Percentiles rank a stretch among this genome's conserved stretches.
Conservation (phyloP, 2,797 vertebrate genomes). For the Loriculus beryllinus region DNA sequence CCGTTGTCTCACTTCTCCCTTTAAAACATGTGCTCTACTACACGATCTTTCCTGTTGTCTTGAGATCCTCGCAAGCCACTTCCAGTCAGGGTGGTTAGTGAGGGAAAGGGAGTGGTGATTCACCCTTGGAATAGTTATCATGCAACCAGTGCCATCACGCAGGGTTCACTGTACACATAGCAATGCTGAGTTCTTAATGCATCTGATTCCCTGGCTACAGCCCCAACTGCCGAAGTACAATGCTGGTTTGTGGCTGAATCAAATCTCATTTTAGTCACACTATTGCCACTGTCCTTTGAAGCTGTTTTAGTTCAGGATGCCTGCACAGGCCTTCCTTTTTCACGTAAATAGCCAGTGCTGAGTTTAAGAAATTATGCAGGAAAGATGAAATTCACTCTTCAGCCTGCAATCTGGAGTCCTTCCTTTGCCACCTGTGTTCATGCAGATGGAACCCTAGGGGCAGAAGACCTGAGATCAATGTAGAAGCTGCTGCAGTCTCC, state of each 20-base stretch:
- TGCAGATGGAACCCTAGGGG: rapidly evolving
- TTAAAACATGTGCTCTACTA: not conserved
- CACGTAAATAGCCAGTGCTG: not conserved
- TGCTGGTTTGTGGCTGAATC: not conserved
- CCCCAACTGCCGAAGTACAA: not conserved
- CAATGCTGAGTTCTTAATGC: rapidly evolving
- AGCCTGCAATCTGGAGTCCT: not conserved
- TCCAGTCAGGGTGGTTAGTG: not conserved
- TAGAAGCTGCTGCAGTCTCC: not conserved
- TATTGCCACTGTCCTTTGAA: not conserved
- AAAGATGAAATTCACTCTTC: not conserved
- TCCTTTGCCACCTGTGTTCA: not conserved
- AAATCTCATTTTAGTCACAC: not conserved
- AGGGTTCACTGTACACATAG: not conserved
- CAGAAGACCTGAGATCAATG: not conserved
- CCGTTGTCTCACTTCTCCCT: not conserved
- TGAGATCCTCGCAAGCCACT: not conserved
- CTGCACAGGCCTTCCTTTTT: not conserved
- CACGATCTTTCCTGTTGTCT: not conserved
- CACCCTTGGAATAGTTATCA: not conserved
- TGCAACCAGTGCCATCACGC: not conserved
- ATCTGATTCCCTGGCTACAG: not conserved
- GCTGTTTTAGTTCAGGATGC: not conserved
- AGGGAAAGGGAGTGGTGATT: rapidly evolving
- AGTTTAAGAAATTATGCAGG: not conserved